Evolutionary conservation across 2,888 invertebrate species (phyloP).

Genomic region (Muscina levida): DNA sequence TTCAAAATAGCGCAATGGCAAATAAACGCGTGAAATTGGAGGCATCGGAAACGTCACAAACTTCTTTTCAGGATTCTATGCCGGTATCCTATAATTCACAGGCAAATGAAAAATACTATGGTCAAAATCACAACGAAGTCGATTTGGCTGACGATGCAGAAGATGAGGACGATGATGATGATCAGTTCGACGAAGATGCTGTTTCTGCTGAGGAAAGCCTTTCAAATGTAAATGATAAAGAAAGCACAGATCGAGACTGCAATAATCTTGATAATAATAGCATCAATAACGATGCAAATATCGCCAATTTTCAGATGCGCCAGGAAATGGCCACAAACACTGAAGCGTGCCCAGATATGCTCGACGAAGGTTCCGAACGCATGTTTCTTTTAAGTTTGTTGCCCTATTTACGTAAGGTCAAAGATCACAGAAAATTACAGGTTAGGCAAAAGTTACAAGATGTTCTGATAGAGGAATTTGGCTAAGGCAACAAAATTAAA

Average conservation of each 20-base stretch:
- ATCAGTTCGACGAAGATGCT: conserved; percentile 74
- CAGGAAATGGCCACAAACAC: conserved; percentile 70
- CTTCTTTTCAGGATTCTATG: conserved; percentile 50
- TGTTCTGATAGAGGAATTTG: conserved; percentile 74
- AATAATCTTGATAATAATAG: conserved; percentile 66
- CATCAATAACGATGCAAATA: background rate
- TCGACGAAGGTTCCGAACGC: conserved; percentile 71
- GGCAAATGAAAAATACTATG: conserved; percentile 32
- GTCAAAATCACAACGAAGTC: conserved; percentile 67
- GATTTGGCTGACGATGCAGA: conserved; percentile 72
- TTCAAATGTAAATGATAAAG: conserved; percentile 54
- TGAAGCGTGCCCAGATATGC: conserved; percentile 53
- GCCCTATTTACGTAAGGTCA: conserved; percentile 73
- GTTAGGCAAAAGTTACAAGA: conserved; percentile 74
- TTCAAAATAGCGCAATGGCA: conserved; percentile 61
- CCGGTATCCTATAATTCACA: conserved; percentile 8
- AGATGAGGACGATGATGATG: conserved; percentile 68
- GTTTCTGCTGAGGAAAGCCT: conserved; percentile 64
- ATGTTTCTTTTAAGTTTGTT: conserved; percentile 74
- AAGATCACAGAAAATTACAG: conserved; percentile 71
- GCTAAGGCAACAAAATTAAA: conserved; percentile 62
- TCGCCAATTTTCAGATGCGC: conserved; percentile 54
- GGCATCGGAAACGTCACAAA: conserved; percentile 55
- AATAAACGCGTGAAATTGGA: conserved; percentile 70
- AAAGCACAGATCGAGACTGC: conserved; percentile 35